These are phyloP conservation scores for Lasioglossum oenotherae DNA, from an alignment of 2,888 invertebrate genomes.

Conservation along the genomic window DNA sequence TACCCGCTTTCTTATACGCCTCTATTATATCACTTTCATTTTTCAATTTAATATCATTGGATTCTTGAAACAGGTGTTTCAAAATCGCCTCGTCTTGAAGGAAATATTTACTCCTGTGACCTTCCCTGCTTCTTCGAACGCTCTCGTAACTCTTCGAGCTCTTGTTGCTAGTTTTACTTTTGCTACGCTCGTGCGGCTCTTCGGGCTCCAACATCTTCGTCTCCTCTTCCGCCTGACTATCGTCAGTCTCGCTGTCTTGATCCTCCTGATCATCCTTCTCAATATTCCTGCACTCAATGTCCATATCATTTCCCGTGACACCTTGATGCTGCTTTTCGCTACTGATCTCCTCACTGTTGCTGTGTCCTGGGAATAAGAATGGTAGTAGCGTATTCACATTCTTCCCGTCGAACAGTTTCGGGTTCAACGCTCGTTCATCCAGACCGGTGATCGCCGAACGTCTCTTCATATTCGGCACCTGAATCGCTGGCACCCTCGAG, in stretches of 20 bases:
- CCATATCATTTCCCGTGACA: constrained; percentile 67
- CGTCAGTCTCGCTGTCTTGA: constrained; percentile 74
- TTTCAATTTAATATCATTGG: constrained; percentile 72
- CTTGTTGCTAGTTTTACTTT: constrained; percentile 78
- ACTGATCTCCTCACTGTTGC: constrained; percentile 80
- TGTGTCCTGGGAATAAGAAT: constrained; percentile 86
- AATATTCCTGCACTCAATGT: constrained; percentile 74
- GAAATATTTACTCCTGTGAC: constrained; percentile 78
- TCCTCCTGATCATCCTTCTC: constrained; percentile 78
- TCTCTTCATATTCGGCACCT: constrained; percentile 86
- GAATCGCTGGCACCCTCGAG: constrained; percentile 85
- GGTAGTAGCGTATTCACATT: constrained; percentile 77
- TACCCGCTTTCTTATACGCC: constrained; percentile 73
- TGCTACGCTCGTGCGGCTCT: constrained; percentile 71
- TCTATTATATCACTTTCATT: constrained; percentile 74
- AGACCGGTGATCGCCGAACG: constrained; percentile 85
- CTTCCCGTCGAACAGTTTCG: constrained; percentile 75
- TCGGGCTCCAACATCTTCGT: constrained; percentile 77
- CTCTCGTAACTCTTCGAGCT: constrained; percentile 69
- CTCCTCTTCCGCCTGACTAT: constrained; percentile 79
- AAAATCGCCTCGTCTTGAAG: constrained; percentile 78
- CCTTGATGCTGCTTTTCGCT: constrained; percentile 71
- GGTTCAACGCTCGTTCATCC: constrained; percentile 82
- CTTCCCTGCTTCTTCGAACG: constrained; percentile 72
- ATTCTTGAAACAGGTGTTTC: constrained; percentile 79